A percentile compares a stretch with the other conserved stretches of the same genome.
Evolutionary conservation across 2,888 invertebrate species (phyloP).

Genomic region (Idaea straminata): DNA sequence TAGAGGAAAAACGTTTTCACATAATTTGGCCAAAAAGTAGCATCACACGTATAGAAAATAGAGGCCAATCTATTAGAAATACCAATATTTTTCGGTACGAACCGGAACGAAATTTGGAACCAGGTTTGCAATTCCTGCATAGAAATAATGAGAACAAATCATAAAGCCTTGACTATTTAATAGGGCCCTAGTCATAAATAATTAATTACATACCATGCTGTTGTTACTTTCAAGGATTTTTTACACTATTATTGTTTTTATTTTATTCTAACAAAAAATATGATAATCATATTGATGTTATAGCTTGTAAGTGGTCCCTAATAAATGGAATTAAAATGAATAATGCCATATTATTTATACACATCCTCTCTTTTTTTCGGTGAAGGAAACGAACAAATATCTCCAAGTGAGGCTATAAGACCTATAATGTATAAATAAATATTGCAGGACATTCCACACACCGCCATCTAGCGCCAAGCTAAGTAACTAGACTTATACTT

Average conservation of each 20-base stretch:
- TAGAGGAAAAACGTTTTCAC: no score
- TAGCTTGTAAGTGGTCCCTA: not conserved
- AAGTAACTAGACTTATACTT: no score
- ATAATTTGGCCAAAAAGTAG: no score
- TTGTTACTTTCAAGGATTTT: not conserved
- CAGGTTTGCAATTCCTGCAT: no score
- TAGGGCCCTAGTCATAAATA: not conserved
- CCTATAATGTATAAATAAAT: no score
- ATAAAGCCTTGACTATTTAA: not conserved
- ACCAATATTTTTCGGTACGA: no score
- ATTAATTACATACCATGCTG: not conserved
- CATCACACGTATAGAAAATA: no score
- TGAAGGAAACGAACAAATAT: not conserved
- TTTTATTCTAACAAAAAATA: not conserved
- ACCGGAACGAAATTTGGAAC: no score
- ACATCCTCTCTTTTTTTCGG: not conserved
- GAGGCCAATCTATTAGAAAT: no score
- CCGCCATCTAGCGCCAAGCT: no score
- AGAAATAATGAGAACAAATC: not conserved
- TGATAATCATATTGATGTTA: not conserved
- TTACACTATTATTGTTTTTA: not conserved
- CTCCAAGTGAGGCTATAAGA: no score
- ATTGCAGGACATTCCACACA: no score
- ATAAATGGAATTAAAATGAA: not conserved
- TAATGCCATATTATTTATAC: not conserved